Percentiles rank a stretch among this genome's conserved stretches.
These are phyloP conservation scores for Stenodera caucasica DNA, from an alignment of 2,888 invertebrate species.

Conservation along the genomic window DNA sequence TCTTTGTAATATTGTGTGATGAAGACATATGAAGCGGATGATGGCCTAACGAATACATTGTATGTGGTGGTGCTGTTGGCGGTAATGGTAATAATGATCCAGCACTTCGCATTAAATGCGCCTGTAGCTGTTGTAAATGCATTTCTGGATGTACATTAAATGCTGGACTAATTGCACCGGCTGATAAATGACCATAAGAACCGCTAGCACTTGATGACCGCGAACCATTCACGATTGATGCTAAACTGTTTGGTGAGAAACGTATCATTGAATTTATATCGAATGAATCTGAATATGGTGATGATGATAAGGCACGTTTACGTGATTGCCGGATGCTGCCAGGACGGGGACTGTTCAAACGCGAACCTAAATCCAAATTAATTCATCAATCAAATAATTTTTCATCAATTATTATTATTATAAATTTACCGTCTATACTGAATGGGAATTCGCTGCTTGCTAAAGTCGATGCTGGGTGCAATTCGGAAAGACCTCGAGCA, in stretches of 20 bases:
- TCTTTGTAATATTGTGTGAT: constrained; percentile 48
- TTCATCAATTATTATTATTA: neutral
- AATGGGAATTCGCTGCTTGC: constrained; percentile 89
- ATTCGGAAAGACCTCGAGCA: constrained; percentile 58
- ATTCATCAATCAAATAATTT: constrained; percentile 12
- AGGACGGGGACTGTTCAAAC: constrained; percentile 68
- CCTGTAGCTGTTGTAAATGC: constrained; percentile 75
- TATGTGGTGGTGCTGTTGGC: constrained; percentile 54
- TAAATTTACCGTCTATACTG: constrained; percentile 79
- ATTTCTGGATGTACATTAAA: constrained; percentile 67
- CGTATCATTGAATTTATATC: constrained; percentile 96
- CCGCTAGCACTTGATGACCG: constrained; percentile 89
- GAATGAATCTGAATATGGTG: constrained; percentile 92
- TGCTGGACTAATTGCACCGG: constrained; percentile 88
- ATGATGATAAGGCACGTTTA: constrained; percentile 91
- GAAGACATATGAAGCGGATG: constrained; percentile 52
- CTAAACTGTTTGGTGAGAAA: constrained; percentile 90
- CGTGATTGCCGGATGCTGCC: constrained; percentile 63
- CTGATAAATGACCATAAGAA: constrained; percentile 95
- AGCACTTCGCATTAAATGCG: constrained; percentile 75
- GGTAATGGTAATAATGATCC: constrained; percentile 58
- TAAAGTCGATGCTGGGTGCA: constrained; percentile 68
- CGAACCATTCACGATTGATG: constrained; percentile 78
- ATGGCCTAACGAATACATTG: constrained; percentile 54
- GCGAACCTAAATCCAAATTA: constrained; percentile 57